Conservation (phyloP, 2,888 invertebrate genomes). For the Agrilus mali region DNA sequence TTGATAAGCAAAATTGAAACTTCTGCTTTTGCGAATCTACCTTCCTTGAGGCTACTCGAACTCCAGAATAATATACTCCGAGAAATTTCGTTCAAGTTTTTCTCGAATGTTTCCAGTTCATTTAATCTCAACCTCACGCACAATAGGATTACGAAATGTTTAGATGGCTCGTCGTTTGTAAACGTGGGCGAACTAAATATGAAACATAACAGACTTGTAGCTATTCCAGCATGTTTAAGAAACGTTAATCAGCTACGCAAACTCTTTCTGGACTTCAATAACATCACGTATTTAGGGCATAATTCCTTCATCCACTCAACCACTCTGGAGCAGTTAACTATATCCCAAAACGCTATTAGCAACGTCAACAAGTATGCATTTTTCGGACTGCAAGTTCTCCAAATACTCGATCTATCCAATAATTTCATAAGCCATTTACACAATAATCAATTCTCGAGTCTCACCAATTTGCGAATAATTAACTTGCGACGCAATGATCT, state of each 20-base stretch:
- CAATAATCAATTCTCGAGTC: constrained; percentile 66
- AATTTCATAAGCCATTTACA: constrained; percentile 67
- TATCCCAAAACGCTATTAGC: constrained; percentile 63
- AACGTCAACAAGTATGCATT: constrained; percentile 64
- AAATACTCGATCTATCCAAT: constrained; percentile 65
- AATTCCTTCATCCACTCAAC: constrained; percentile 62
- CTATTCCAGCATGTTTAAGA: constrained; percentile 55
- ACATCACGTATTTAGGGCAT: constrained; percentile 53
- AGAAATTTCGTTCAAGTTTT: constrained; percentile 52
- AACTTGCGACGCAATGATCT: constrained; percentile 62
- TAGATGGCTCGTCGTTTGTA: constrained; percentile 37
- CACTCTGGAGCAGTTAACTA: constrained; percentile 58
- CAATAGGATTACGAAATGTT: constrained; percentile 44
- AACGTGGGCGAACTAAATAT: constrained; percentile 59
- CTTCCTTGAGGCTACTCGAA: constrained; percentile 64
- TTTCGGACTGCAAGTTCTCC: constrained; percentile 58
- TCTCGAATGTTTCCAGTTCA: constrained; percentile 57
- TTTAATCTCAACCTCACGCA: constrained; percentile 66
- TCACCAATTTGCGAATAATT: constrained; percentile 59
- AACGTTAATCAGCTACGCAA: constrained; percentile 52
- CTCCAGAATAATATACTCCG: constrained; percentile 67
- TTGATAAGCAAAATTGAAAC: constrained; percentile 58
- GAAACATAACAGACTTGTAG: constrained; percentile 52
- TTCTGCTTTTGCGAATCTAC: constrained; percentile 62
- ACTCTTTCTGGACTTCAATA: constrained; percentile 63